Evolutionary conservation across 2,888 invertebrate genomes (phyloP).

Genomic region (Ectemnius cavifrons): DNA sequence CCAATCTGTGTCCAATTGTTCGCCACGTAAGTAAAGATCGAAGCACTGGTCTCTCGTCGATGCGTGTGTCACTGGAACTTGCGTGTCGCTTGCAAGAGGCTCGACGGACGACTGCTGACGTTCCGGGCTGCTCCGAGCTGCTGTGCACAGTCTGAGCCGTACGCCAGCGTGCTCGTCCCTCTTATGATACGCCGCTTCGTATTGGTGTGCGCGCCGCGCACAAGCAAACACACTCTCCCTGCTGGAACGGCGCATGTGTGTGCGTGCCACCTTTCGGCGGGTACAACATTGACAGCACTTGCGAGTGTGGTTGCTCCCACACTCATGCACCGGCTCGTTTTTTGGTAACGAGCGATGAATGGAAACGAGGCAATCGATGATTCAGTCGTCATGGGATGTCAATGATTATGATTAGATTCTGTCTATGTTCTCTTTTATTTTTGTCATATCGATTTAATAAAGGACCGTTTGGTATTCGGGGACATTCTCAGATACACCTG

Average conservation of each 20-base stretch:
- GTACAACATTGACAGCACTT: slow-evolving; percentile 39
- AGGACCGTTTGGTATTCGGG: no score
- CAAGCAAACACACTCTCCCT: neutral
- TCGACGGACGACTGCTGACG: slow-evolving; percentile 7
- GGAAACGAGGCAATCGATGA: no score
- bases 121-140: slow-evolving; percentile 27
- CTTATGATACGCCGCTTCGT: slow-evolving; percentile 51
- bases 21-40: slow-evolving; percentile 43
- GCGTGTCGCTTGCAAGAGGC: neutral
- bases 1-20: slow-evolving; percentile 8
- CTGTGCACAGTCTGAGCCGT: slow-evolving; percentile 45
- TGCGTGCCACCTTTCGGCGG: slow-evolving; percentile 15
- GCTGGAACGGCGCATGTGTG: neutral
- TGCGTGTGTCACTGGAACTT: slow-evolving; percentile 29
- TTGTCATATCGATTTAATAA: no score
- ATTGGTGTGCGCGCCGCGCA: slow-evolving; percentile 34
- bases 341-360: no score
- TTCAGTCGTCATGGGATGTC: no score
- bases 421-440: no score
- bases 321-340: no score
- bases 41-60: slow-evolving; percentile 7
- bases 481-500: no score
- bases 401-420: no score
- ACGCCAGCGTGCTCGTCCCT: slow-evolving; percentile 43
- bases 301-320: no score